These are phyloP conservation scores for Caloenas nicobarica DNA, from an alignment of 2,113 vertebrate genomes.

Conservation along the genomic window DNA sequence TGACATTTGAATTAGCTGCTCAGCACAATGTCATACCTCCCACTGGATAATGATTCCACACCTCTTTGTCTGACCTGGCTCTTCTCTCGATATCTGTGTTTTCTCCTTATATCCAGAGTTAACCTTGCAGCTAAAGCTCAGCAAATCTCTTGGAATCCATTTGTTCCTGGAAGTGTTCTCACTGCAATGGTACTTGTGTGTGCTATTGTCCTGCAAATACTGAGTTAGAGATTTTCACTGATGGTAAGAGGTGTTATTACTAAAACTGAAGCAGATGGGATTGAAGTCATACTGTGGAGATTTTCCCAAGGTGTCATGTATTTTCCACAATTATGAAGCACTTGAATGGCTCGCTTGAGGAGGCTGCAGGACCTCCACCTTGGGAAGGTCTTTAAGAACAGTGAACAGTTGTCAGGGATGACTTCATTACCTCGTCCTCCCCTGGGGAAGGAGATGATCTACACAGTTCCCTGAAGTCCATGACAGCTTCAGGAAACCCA, in stretches of 20 bases:
- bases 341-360: not conserved
- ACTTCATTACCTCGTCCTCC: not conserved
- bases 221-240: not conserved
- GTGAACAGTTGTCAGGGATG: not conserved
- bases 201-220: not conserved
- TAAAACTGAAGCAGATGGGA: slow-evolving; percentile 16
- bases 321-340: not conserved
- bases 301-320: not conserved
- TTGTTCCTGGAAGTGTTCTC: not conserved
- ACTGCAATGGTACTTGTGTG: not conserved
- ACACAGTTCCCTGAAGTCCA: not conserved
- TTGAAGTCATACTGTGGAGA: not conserved
- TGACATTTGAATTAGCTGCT: not conserved
- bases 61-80: not conserved
- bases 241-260: not conserved
- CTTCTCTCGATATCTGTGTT: not conserved
- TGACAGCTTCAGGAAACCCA: not conserved
- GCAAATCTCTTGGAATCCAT: slow-evolving; percentile 2
- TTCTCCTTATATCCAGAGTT: not conserved
- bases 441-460: not conserved
- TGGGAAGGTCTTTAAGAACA: not conserved
- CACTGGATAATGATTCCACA: not conserved
- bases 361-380: not conserved
- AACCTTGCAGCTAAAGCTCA: not conserved
- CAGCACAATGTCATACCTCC: not conserved